phyloP scores from a whole-genome alignment of 2,113 vertebrate species.

The Chlamydotis undulata region DNA sequence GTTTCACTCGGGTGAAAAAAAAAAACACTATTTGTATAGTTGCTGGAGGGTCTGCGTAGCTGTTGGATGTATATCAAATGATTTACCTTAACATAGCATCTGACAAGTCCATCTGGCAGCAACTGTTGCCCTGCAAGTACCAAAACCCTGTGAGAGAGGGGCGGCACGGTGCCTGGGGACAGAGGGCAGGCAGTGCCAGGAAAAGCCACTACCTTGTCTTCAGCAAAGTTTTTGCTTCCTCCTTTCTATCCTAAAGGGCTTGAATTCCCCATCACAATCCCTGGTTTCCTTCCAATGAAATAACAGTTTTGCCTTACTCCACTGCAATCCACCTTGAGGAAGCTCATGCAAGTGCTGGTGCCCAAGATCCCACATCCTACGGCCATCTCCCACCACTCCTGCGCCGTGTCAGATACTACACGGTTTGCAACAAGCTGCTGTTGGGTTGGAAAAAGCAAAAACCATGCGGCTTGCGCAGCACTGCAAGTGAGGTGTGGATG shows the following conservation, averaged over 20 bases:
- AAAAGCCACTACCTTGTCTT: conserved; percentile 2
- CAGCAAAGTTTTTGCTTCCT: conserved; percentile 8
- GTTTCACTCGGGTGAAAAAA: background rate
- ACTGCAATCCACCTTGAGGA: background rate
- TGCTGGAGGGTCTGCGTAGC: background rate
- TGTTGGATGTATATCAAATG: background rate
- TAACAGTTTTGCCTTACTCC: background rate
- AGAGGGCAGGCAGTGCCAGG: background rate
- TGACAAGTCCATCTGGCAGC: background rate
- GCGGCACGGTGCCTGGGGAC: rapidly evolving
- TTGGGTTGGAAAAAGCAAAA: background rate
- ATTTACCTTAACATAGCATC: background rate
- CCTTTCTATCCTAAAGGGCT: background rate
- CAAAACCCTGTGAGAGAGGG: background rate
- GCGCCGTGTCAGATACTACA: background rate
- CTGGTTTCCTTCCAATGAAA: background rate
- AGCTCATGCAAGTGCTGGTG: background rate
- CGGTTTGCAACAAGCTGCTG: background rate
- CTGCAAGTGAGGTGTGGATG: background rate
- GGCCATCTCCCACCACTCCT: background rate
- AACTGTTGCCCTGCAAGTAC: background rate
- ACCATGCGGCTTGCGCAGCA: background rate
- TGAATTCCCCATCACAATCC: background rate
- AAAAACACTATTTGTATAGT: background rate
- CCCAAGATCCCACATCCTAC: background rate